These are phyloP conservation scores for Spialia ferax DNA, from an alignment of 2,888 invertebrate genomes.

Conservation along the genomic window DNA sequence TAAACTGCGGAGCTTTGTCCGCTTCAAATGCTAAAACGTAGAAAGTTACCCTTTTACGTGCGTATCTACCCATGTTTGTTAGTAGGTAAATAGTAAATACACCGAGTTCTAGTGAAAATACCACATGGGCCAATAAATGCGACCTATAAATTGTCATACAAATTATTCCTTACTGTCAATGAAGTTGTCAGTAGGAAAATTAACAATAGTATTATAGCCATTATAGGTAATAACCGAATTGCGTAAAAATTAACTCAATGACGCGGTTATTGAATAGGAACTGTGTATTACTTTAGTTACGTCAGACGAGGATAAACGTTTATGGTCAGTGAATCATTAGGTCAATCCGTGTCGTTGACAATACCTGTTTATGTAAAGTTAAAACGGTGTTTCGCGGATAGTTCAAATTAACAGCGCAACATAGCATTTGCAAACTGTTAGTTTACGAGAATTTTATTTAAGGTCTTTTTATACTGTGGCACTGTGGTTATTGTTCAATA, in stretches of 20 bases:
- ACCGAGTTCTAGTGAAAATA: too few relatives aligned
- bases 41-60: conserved; percentile 55
- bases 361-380: conserved; percentile 65
- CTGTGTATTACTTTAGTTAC: conserved; percentile 62
- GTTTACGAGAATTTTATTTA: conserved; percentile 46
- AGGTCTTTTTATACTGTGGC: conserved; percentile 60
- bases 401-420: conserved; percentile 54
- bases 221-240: neutral
- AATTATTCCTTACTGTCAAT: neutral
- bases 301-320: conserved; percentile 80
- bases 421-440: conserved; percentile 54
- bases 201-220: neutral
- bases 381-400: conserved; percentile 60
- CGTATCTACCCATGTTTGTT: too few relatives aligned
- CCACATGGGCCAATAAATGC: too few relatives aligned
- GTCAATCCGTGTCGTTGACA: conserved; percentile 81
- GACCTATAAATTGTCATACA: too few relatives aligned
- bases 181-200: neutral
- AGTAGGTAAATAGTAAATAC: too few relatives aligned
- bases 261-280: conserved; percentile 40
- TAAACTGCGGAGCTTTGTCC: conserved; percentile 71
- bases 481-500: conserved; percentile 62
- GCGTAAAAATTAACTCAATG: conserved; percentile 19
- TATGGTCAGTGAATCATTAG: conserved; percentile 83
- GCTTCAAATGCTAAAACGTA: conserved; percentile 72